A percentile compares a stretch with the other conserved stretches of the same genome.
Conservation (phyloP, 2,113 vertebrate genomes). For the Psophia crepitans region DNA sequence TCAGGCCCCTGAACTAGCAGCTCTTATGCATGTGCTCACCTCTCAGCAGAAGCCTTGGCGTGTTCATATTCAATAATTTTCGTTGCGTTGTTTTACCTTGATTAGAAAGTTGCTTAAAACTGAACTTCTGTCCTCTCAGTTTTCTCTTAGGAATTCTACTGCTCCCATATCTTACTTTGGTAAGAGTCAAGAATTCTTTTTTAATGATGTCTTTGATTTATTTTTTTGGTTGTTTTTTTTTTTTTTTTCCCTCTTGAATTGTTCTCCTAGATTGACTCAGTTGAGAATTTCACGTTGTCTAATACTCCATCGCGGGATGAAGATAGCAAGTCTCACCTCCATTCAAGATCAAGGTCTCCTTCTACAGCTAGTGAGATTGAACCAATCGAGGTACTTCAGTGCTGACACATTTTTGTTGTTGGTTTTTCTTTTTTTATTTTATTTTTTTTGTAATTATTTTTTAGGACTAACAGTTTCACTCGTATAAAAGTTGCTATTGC, state of each 20-base stretch:
- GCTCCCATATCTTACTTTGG: conserved; percentile 23
- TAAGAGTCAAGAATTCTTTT: conserved; percentile 45
- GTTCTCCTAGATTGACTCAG: conserved; percentile 84
- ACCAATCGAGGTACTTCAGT: conserved; percentile 82
- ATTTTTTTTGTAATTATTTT: neutral
- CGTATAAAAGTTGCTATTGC: neutral
- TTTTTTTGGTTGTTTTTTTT: conserved; percentile 6
- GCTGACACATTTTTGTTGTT: neutral
- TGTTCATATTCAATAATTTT: neutral
- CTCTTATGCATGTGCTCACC: conserved; percentile 24
- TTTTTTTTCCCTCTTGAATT: conserved; percentile 55
- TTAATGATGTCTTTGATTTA: conserved; percentile 8
- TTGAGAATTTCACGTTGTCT: conserved; percentile 89
- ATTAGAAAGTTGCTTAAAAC: neutral
- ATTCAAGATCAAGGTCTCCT: conserved; percentile 87
- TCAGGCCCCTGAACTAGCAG: neutral
- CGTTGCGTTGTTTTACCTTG: neutral
- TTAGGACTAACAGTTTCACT: neutral
- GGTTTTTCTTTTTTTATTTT: no score
- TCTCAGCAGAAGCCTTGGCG: neutral
- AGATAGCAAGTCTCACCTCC: conserved; percentile 83
- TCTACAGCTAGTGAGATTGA: conserved; percentile 90
- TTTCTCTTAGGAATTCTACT: conserved; percentile 42
- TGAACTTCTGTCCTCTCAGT: conserved; percentile 9
- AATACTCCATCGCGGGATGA: conserved; percentile 87